Evolutionary conservation across 2,113 vertebrate species (phyloP), one percentile per base, ranked within the genome.

Genomic region (Aegotheles bennettii): DNA sequence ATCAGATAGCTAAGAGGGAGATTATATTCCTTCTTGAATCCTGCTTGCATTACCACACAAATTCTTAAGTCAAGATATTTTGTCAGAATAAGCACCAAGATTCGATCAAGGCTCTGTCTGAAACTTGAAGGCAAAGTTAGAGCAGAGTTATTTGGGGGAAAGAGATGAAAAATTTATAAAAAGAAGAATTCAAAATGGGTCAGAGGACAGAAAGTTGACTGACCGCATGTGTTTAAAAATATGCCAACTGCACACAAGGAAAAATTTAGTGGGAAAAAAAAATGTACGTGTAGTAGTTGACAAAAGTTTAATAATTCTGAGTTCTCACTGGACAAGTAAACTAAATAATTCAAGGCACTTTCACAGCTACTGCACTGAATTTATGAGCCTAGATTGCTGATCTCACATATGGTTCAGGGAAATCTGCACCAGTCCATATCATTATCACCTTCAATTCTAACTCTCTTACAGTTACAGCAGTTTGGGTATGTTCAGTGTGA

Each of bases 391-490:
- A 47, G 73, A 90, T 87, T 95, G 70, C 67, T 89, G 84, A 84
- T 89, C 68, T 76, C 71, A 7, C 70, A 80, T 74, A 94, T 70
- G 63, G 91, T 85, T 91, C 70, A 69, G 74, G 59, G 82, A 95
- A 91, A 87, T 94, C 84, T 95, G 91, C 78, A 96, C 89, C 82
- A 94, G 87, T 96, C 85, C 95, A 91, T 94, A 95, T 91, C 78
- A 96, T 95, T 96, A 97, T 76, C 91, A 91, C 94, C 74, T 93
- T 93, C 64, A 83, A 31, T 79, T 91, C 93, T 74, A 85, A 87
- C 68, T 93, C 61, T 82, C 51, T 87, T 94, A 81, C 45, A 88
- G 70, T 68, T 83, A 94, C 25, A 94, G 81, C 84, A 95, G 67
- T 95, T 91, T 87, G 35, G 81, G 38, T 95, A 91, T 45, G 69